phyloP scores from a whole-genome alignment of 2,797 vertebrate species.

The Periophthalmus magnuspinnatus region DNA sequence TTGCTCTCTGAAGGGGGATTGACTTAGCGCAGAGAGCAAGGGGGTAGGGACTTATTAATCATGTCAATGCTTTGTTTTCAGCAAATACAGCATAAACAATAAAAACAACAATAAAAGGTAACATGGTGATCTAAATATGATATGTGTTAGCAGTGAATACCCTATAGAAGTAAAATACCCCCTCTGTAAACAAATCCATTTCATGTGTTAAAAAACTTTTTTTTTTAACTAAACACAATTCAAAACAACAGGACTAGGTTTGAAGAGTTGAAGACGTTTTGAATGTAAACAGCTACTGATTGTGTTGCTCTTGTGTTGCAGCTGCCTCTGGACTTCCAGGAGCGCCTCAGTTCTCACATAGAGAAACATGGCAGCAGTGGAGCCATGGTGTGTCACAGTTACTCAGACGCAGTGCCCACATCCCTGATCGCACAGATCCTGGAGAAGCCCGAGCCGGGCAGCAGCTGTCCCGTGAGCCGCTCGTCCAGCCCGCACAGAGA shows the following conservation, averaged over 20 bases:
- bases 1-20: too few species aligned
- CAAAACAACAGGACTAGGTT: too few species aligned
- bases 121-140: too few species aligned
- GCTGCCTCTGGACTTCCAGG: conserved; percentile 90
- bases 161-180: too few species aligned
- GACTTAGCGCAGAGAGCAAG: too few species aligned
- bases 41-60: too few species aligned
- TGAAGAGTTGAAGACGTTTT: too few species aligned
- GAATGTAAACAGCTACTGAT: neutral
- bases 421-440: conserved; percentile 87
- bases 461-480: conserved; percentile 81
- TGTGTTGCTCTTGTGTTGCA: conserved; percentile 55
- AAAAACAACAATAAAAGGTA: too few species aligned
- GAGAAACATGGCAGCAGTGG: conserved; percentile 79
- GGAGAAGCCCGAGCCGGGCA: conserved; percentile 88
- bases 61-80: too few species aligned
- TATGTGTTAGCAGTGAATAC: too few species aligned
- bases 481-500: conserved; percentile 84
- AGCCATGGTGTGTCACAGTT: conserved; percentile 81
- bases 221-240: too few species aligned
- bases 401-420: conserved; percentile 84
- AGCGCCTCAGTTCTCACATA: conserved; percentile 87
- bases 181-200: neutral
- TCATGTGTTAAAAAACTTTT: neutral
- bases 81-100: too few species aligned